Evolutionary conservation across 2,113 vertebrate species (phyloP), one percentile per base, ranked within the genome.

Genomic region (Rhynchomys soricoides): DNA sequence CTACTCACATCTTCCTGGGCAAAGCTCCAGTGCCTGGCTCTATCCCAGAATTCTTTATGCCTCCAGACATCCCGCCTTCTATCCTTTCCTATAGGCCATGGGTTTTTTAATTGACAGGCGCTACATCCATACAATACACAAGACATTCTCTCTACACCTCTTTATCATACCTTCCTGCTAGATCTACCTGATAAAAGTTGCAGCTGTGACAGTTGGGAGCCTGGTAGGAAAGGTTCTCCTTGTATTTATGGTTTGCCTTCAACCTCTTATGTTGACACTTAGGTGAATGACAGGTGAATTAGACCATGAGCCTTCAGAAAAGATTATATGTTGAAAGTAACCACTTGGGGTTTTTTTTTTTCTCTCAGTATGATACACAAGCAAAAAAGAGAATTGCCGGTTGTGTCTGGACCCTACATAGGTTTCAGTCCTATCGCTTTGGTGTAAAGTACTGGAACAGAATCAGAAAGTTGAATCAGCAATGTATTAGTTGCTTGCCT

Each of bases 311-410:
- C 83, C 48, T 87, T 97, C 26, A 83, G 71, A 40, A 91, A 78
- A 85, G 1, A 59, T 40, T 68, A 86, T 78, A 40, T 82, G 1
- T 78, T 93, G 50, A 90, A 90, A 89, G n/a, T 94, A 82, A 48
- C 75, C 59, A 43, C 52, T 94, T 89, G 73, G 73, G 24, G 29
- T 95, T 95, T 96, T 87, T 90, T 34, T 34, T 93, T 91, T 89
- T 59, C 10, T 87, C 31, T 68, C 24, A 5, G 13, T 55, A 57
- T 81, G 52, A 81, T 62, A 83, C 24, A 17, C 55, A 59, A 43
- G 37, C 79, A 59, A 29, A 59, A 50, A 82, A 40, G 21, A 45
- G 40, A 75, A 43, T 31, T 45, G 16, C 68, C 89, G 64, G 13
- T 75, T 66, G 48, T 71, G 5, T 85, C 86, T 90, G 43, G 26